Conservation (phyloP, 2,113 vertebrate species). For the Mesoclemmys tuberculata region DNA sequence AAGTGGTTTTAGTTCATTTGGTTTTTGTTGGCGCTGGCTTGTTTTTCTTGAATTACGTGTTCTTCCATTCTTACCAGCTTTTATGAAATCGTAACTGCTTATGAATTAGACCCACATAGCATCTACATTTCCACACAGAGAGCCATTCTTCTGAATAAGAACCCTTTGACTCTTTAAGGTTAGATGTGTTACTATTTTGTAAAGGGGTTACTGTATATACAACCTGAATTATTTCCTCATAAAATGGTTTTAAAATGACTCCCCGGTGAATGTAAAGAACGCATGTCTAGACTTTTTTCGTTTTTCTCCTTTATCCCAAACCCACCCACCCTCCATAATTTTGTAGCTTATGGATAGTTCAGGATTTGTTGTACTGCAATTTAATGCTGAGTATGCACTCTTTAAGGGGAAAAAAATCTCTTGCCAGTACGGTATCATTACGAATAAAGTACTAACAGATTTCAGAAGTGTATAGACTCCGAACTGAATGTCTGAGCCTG, state of each 20-base stretch:
- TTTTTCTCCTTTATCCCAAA: constrained; percentile 62
- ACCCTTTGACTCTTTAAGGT: constrained; percentile 71
- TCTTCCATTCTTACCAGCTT: constrained; percentile 51
- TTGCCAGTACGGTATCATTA: constrained; percentile 71
- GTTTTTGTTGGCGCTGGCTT: background rate
- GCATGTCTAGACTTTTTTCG: constrained; percentile 82
- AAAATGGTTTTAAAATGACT: constrained; percentile 79
- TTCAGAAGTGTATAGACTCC: constrained; percentile 64
- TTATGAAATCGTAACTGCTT: constrained; percentile 73
- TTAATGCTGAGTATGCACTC: constrained; percentile 70
- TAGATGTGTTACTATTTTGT: constrained; percentile 51
- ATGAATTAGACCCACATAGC: constrained; percentile 62
- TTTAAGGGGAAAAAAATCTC: constrained; percentile 69
- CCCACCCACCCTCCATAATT: constrained; percentile 70
- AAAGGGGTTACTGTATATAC: constrained; percentile 75
- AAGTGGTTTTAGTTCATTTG: constrained; percentile 41
- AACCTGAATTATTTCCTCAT: constrained; percentile 82
- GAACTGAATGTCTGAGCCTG: constrained; percentile 43
- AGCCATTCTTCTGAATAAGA: constrained; percentile 70
- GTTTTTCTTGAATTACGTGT: constrained; percentile 34
- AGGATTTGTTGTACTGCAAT: constrained; percentile 80
- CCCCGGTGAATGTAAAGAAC: constrained; percentile 79
- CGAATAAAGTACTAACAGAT: constrained; percentile 73
- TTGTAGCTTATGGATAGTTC: constrained; percentile 76
- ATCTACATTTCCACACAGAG: constrained; percentile 73